Conservation (phyloP, 2,797 vertebrate species). For the Pipistrellus pygmaeus region DNA sequence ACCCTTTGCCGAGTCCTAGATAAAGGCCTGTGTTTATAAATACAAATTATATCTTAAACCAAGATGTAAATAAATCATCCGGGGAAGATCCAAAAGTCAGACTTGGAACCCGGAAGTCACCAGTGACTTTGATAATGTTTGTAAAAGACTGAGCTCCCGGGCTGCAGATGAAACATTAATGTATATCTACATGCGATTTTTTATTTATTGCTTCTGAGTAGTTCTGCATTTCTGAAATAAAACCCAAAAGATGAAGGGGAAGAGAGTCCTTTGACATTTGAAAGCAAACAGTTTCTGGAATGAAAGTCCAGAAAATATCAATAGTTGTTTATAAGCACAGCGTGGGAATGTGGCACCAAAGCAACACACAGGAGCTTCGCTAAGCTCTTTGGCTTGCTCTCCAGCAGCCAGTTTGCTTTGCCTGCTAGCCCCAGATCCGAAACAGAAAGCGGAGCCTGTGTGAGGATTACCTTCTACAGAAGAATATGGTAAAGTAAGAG, state of each 20-base stretch:
- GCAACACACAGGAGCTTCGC: neutral
- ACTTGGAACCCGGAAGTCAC: slow-evolving; percentile 46
- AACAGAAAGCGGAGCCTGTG: neutral
- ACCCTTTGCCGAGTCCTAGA: slow-evolving; percentile 30
- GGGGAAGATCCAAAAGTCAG: slow-evolving; percentile 40
- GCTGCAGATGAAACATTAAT: neutral
- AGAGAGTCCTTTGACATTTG: slow-evolving; percentile 58
- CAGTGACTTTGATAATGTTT: slow-evolving; percentile 29
- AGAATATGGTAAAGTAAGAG: slow-evolving; percentile 49
- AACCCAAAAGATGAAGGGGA: neutral
- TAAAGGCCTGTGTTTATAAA: slow-evolving; percentile 61
- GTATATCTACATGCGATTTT: neutral
- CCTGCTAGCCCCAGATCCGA: neutral
- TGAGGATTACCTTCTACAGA: slow-evolving; percentile 21
- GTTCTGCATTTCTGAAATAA: slow-evolving; percentile 42
- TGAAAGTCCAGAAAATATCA: slow-evolving; percentile 44
- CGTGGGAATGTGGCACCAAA: slow-evolving; percentile 11
- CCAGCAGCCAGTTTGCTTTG: slow-evolving; percentile 57
- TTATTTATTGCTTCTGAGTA: neutral
- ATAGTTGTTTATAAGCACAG: slow-evolving; percentile 25
- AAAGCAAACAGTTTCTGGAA: slow-evolving; percentile 63
- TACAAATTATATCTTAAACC: slow-evolving; percentile 67
- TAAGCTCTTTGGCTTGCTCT: slow-evolving; percentile 36
- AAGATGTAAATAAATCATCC: slow-evolving; percentile 60
- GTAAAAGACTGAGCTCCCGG: neutral